phyloP scores from a whole-genome alignment of 1,140 invertebrate species.

The Mizuhopecten yessoensis region DNA sequence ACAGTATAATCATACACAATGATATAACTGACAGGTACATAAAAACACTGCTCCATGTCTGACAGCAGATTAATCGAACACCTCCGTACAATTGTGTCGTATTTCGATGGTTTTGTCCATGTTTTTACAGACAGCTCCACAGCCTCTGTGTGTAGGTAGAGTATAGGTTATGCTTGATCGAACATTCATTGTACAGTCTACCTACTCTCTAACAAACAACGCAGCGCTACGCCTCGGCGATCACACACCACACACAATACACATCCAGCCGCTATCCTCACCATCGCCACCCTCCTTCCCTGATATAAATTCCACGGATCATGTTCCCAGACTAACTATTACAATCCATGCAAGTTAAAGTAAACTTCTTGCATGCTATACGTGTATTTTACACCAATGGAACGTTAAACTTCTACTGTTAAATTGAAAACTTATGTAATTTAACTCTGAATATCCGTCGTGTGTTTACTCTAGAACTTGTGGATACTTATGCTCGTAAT shows the following conservation, averaged over 20 bases:
- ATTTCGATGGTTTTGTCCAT: not conserved
- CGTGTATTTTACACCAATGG: not conserved
- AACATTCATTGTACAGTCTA: not conserved
- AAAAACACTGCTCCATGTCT: not conserved
- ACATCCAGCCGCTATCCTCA: not conserved
- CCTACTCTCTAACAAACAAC: conserved; percentile 12
- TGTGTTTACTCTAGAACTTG: not conserved
- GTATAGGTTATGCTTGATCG: not conserved
- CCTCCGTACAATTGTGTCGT: not conserved
- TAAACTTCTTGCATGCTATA: not conserved
- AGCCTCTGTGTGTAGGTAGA: not conserved
- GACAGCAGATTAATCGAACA: conserved; percentile 10
- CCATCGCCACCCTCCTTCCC: not conserved
- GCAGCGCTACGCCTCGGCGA: not conserved
- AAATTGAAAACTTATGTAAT: conserved; percentile 32
- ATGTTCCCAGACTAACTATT: not conserved
- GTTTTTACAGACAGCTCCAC: not conserved
- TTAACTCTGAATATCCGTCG: not conserved
- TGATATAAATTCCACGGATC: not conserved
- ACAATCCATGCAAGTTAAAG: not conserved
- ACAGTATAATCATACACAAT: not conserved
- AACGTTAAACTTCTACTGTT: not conserved
- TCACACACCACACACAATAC: conserved; percentile 17
- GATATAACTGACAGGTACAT: not conserved
- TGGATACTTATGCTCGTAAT: not conserved